Percentiles rank a stretch among this genome's conserved stretches.
Evolutionary conservation across 2,888 invertebrate species (phyloP).

Genomic region (Mantis religiosa): DNA sequence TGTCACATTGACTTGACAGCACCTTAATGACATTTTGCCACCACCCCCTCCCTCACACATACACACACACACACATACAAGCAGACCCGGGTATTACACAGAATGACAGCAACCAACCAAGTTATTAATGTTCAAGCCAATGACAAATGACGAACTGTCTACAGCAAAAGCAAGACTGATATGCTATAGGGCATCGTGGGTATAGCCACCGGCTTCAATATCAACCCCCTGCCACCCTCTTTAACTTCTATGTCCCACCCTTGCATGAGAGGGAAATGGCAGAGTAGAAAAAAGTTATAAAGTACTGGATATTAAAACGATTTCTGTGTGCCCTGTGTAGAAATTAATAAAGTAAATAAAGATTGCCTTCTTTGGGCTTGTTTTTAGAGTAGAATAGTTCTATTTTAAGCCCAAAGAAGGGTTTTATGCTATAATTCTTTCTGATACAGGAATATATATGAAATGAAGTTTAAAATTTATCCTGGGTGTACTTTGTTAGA

Average conservation of each 20-base stretch:
- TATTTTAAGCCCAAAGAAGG: neutral
- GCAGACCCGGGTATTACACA: conserved; percentile 22
- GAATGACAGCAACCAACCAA: conserved; percentile 28
- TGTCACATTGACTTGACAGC: conserved; percentile 51
- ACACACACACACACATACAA: conserved; percentile 18
- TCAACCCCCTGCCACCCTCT: neutral
- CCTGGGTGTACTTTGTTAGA: too few relatives aligned
- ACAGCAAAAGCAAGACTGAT: conserved; percentile 51
- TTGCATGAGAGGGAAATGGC: neutral
- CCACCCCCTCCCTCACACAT: conserved; percentile 19
- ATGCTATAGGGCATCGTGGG: conserved; percentile 33
- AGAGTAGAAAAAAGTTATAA: neutral
- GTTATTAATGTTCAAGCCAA: conserved; percentile 45
- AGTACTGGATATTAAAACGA: neutral
- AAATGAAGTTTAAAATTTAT: too few relatives aligned
- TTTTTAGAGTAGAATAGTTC: neutral
- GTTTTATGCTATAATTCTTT: too few relatives aligned
- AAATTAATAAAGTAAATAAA: neutral
- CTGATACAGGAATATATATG: too few relatives aligned
- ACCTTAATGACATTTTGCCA: conserved; percentile 46
- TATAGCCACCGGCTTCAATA: conserved; percentile 11
- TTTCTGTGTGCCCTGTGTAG: neutral
- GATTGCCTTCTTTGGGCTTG: neutral
- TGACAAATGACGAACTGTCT: conserved; percentile 53
- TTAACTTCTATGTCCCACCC: neutral